Base-by-base conservation (phyloP, 2,888 invertebrate genomes). In the Ditylenchus weischeri region DNA sequence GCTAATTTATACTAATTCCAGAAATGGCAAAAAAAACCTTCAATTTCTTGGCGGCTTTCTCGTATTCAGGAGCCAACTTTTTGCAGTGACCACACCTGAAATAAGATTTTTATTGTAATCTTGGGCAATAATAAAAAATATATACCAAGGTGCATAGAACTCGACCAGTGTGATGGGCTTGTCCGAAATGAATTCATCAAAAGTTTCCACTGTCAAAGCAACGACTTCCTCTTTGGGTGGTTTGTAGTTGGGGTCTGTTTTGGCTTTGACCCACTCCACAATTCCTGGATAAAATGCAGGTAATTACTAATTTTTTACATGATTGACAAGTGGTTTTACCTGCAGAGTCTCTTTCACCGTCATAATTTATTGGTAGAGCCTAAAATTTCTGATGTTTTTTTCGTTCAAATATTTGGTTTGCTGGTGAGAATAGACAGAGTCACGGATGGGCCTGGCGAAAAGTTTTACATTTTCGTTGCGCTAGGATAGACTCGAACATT, bases 81-180 rank as follows among this genome's bases (percentile, higher is more conserved):
- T 86, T 86, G 77, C 86, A 86, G 71, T 86, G 86, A 8, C 86
- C 86, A 81, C 86, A 87, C 85, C 86, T 86, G 54, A 23, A 71
- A 43, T 15, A 43, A 43, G 15, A 15, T 43, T 43, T 15, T 51
- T n/a, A 62, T 10, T 13, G 75, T 83, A 86, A 65, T 86, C 85
- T 13, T 87, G 86, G 49, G 85, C 85, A 65, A 43, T 2, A 50
- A 50, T 87, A 79, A 71, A 83, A 78, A 85, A 85, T 47, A 85
- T 85, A 79, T 84, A 85, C 86, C 87, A 87, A n/a, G 87, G 87
- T 36, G 87, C 87, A 81, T 87, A 88, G 78, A 88, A 88, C 73
- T 87, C 86, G 8, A 88, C 86, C 19, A 88, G 82, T 5, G 86
- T 84, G 19, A 85, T 78, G 19, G 84, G 84, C 64, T 85, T 82